Percentiles rank a stretch among this genome's conserved stretches.
These are phyloP conservation scores for Rhynchonema sp. DNA, from an alignment of 2,888 invertebrate species.

Conservation along the genomic window DNA sequence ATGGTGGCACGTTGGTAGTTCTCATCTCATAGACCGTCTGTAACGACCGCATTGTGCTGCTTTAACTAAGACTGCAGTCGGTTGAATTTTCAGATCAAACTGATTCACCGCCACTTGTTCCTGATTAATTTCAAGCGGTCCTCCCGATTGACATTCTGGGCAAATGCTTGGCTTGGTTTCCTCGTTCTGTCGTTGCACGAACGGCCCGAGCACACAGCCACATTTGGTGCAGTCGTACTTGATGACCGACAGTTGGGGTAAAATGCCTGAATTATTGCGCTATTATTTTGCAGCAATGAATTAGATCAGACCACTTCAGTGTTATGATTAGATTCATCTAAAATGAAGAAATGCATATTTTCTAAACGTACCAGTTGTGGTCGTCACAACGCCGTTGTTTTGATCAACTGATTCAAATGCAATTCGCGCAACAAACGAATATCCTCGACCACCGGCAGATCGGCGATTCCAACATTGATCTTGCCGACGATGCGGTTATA, in stretches of 20 bases:
- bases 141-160: constrained; percentile 87
- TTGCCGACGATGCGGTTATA: constrained; percentile 82
- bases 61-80: too few species aligned
- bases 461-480: constrained; percentile 70
- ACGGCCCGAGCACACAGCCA: constrained; percentile 81
- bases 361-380: constrained; percentile 48
- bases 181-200: constrained; percentile 67
- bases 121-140: constrained; percentile 94
- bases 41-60: too few species aligned
- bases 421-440: constrained; percentile 60
- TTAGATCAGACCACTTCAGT: too few species aligned
- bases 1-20: constrained; percentile 95
- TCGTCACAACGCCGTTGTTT: constrained; percentile 79
- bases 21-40: constrained; percentile 88
- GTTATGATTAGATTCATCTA: too few species aligned
- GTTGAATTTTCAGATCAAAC: too few species aligned
- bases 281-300: too few species aligned
- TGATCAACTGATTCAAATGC: constrained; percentile 78
- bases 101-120: constrained; percentile 48
- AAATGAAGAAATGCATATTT: too few species aligned
- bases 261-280: too few species aligned
- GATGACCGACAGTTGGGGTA: constrained; percentile 82
- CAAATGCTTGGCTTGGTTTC: constrained; percentile 91
- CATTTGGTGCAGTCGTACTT: constrained; percentile 95
- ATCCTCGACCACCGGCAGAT: constrained; percentile 85